phyloP scores from a whole-genome alignment of 1,140 invertebrate genomes.

The Bombus impatiens region DNA sequence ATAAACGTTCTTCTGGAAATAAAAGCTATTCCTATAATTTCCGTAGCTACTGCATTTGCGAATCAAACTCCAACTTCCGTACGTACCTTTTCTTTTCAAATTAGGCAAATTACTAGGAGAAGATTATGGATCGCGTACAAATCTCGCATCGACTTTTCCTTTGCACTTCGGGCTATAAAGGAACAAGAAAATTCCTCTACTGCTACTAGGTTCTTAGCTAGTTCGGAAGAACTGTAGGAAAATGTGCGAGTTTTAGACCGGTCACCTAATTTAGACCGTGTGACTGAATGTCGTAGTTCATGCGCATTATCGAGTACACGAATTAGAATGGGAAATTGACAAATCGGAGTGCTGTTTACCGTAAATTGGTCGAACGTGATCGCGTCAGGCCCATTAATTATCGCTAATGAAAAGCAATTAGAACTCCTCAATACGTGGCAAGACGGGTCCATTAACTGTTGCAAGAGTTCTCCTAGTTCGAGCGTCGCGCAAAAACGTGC shows the following conservation, averaged over 20 bases:
- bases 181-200: no score
- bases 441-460: slow-evolving; percentile 15
- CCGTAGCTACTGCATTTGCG: no score
- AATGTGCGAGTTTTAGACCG: background rate
- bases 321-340: slow-evolving; percentile 47
- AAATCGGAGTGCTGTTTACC: slow-evolving; percentile 33
- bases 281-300: background rate
- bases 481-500: slow-evolving; percentile 36
- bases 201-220: background rate
- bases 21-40: no score
- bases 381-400: slow-evolving; percentile 59
- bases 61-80: background rate
- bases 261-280: background rate
- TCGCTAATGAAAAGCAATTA: slow-evolving; percentile 67
- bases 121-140: background rate
- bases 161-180: no score
- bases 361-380: slow-evolving; percentile 41
- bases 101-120: background rate
- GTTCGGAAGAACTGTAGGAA: background rate
- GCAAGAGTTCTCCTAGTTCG: slow-evolving; percentile 31
- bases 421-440: slow-evolving; percentile 41
- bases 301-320: background rate
- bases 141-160: no score
- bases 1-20: no score
- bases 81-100: background rate